Conservation (phyloP, 2,888 invertebrate genomes). For the Adineta ricciae region DNA sequence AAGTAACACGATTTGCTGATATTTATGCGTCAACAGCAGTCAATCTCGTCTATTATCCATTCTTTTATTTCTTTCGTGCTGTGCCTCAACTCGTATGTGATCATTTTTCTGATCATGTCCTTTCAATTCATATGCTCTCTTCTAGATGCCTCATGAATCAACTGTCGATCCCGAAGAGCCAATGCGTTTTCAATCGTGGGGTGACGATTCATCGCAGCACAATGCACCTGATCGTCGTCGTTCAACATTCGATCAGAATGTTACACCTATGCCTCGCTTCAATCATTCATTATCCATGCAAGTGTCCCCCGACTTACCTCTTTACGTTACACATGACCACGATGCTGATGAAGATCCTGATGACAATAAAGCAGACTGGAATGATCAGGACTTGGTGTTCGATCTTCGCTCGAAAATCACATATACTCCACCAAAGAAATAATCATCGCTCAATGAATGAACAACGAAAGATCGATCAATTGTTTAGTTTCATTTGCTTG, state of each 20-base stretch:
- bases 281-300: neutral
- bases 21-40: constrained; percentile 84
- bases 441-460: neutral
- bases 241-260: neutral
- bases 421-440: neutral
- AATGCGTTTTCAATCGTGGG: constrained; percentile 17
- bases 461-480: neutral
- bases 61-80: constrained; percentile 95
- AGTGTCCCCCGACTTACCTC: neutral
- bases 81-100: constrained; percentile 74
- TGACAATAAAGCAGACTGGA: neutral
- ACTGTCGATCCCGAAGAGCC: constrained; percentile 78
- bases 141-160: constrained; percentile 84
- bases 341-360: neutral
- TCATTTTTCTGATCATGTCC: neutral
- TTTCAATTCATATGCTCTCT: constrained; percentile 12
- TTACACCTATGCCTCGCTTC: neutral
- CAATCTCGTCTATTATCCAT: constrained; percentile 92
- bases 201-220: neutral
- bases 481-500: neutral
- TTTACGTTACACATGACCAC: neutral
- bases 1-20: constrained; percentile 85
- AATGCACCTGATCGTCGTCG: neutral
- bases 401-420: neutral
- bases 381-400: neutral